Base-by-base conservation (phyloP, 2,113 vertebrate genomes). In the Nycticebus coucang region DNA sequence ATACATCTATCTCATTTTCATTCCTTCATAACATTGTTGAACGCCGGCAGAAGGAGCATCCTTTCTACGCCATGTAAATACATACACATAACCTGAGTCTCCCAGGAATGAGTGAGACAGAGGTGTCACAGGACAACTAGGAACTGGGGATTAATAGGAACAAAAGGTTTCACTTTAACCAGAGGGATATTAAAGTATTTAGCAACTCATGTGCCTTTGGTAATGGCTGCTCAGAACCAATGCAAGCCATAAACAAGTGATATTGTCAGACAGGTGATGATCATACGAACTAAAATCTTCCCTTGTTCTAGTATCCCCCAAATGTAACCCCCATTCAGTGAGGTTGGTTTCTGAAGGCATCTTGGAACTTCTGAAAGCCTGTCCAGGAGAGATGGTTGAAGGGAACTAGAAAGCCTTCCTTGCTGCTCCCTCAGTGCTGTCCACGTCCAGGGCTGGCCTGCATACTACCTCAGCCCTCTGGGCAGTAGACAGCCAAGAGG, bases 91-190 rank as follows among this genome's bases (percentile, higher is more conserved):
- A 68, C 26, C n/a, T n/a, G 4, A 81, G 4, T 71, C 37, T 69
- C 75, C 11, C 35, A 78, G 57, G 14, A 30, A 60, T 45, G 72
- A 26, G 45, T 87, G 71, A 87, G 82, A 90, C 4, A 30, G 7
- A 60, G 17, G 15, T 80, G 5, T 93, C 74, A 68, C 45, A 66
- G 45, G 28, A 82, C 50, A 89, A 83, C 14, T 59, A 93, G n/a
- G 35, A 72, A 89, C 26, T 91, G 26, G 26, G 24, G 11, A 45
- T 82, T 82, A 77, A 91, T 66, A 68, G 28, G 45, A 91, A 74
- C 3, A 87, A 95, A 95, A 80, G 94, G 19, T 37, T 90, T 78
- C 84, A 7, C 37, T 92, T 95, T 96, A 90, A 68, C 81, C 37
- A 74, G 17, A 55, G 13, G n/a, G 15, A n/a, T 81, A 80, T 66